Percentiles rank a stretch among this genome's conserved stretches.
Conservation (phyloP, 1,140 invertebrate genomes). For the Conopomorpha cramerella region DNA sequence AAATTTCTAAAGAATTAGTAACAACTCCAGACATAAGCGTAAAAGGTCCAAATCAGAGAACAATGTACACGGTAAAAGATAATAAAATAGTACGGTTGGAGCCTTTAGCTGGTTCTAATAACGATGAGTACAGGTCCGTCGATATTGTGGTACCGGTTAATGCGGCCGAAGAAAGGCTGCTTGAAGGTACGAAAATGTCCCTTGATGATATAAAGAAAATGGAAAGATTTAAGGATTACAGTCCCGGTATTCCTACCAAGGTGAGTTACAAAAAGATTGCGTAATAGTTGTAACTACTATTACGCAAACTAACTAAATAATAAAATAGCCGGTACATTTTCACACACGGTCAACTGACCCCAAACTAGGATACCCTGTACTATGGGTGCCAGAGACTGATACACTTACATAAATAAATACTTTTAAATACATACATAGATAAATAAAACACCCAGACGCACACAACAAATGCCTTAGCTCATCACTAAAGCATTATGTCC, state of each 20-base stretch:
- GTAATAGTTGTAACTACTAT: not conserved
- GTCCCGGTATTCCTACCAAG: slow-evolving; percentile 47
- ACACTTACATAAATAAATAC: too few species aligned
- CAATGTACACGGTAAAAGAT: slow-evolving; percentile 43
- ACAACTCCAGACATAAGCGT: slow-evolving; percentile 6
- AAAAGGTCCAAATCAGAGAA: slow-evolving; percentile 23
- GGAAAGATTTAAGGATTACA: slow-evolving; percentile 44
- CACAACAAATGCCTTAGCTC: too few species aligned
- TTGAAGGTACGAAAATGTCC: slow-evolving; percentile 47
- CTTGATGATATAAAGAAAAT: slow-evolving; percentile 46
- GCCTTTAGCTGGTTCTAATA: slow-evolving; percentile 10
- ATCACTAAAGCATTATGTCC: too few species aligned
- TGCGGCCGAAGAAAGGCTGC: slow-evolving; percentile 26
- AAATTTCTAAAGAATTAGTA: slow-evolving; percentile 2
- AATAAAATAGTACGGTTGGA: slow-evolving; percentile 40
- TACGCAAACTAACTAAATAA: too few species aligned
- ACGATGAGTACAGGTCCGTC: slow-evolving; percentile 21
- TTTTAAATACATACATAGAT: too few species aligned
- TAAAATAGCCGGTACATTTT: too few species aligned
- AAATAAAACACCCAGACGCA: not conserved
- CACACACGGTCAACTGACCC: too few species aligned
- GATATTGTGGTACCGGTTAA: slow-evolving; percentile 41
- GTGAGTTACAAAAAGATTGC: slow-evolving; percentile 13
- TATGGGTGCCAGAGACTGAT: too few species aligned
- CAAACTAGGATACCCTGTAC: too few species aligned